These are phyloP conservation scores for Alligator sinensis DNA, from an alignment of 2,113 vertebrate genomes.

Conservation along the genomic window DNA sequence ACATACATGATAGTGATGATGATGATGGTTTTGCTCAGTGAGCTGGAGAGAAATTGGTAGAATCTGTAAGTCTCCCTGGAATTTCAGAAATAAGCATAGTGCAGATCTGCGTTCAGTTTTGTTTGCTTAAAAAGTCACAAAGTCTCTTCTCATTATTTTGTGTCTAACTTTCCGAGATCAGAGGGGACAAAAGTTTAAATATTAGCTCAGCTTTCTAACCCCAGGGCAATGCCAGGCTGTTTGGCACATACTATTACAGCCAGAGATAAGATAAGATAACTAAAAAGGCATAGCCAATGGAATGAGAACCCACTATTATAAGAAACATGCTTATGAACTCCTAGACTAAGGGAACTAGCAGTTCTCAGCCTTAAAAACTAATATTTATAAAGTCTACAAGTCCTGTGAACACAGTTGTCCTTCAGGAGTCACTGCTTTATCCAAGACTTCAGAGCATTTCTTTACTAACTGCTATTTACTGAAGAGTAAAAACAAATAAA, in stretches of 20 bases:
- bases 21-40: not conserved
- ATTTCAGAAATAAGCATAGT: not conserved
- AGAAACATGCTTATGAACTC: constrained; percentile 36
- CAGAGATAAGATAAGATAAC: constrained; percentile 8
- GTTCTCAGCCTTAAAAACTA: not conserved
- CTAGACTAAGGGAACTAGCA: not conserved
- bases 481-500: not conserved
- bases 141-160: constrained; percentile 65
- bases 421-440: constrained; percentile 1
- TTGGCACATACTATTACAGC: not conserved
- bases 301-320: not conserved
- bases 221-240: constrained; percentile 38
- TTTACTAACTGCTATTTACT: not conserved
- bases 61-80: not conserved
- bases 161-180: constrained; percentile 31
- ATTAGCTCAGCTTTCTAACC: constrained; percentile 70
- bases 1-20: not conserved
- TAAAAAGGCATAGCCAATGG: not conserved
- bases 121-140: constrained; percentile 56
- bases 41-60: not conserved
- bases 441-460: not conserved
- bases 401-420: not conserved
- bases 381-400: constrained; percentile 27
- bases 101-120: not conserved
- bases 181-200: constrained; percentile 69